Percentiles rank a stretch among this genome's conserved stretches.
Evolutionary conservation across 1,140 invertebrate genomes (phyloP).

Genomic region (Rhopalosiphum padi): DNA sequence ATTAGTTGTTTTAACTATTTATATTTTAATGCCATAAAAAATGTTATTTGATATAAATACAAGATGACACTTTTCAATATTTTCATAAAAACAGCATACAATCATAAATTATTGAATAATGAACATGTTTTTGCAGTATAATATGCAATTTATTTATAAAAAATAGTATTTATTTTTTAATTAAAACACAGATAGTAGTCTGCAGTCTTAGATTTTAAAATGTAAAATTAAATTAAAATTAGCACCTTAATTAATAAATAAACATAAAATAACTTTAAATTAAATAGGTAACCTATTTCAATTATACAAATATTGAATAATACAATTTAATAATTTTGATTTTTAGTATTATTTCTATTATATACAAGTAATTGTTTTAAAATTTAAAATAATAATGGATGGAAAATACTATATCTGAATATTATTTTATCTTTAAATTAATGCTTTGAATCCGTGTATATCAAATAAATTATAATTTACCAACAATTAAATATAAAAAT

Average conservation of each 20-base stretch:
- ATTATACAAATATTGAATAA: not conserved
- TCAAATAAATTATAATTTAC: not conserved
- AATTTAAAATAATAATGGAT: not conserved
- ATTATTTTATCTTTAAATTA: not conserved
- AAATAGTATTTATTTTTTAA: no score
- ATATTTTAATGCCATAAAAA: not conserved
- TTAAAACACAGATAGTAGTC: not conserved
- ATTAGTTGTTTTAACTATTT: not conserved
- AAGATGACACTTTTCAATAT: no score
- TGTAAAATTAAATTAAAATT: not conserved
- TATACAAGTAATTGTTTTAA: not conserved
- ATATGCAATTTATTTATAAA: not conserved
- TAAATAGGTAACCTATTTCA: not conserved
- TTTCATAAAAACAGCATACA: no score
- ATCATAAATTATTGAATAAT: no score
- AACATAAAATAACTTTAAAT: not conserved
- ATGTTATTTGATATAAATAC: not conserved
- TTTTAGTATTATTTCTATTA: not conserved
- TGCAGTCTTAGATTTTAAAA: not conserved
- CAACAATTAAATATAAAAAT: not conserved
- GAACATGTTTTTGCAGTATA: no score
- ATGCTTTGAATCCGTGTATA: not conserved
- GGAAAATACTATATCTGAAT: not conserved
- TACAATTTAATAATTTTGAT: not conserved
- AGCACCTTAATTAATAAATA: not conserved